Percentiles rank a stretch among this genome's conserved stretches.
phyloP scores from a whole-genome alignment of 2,888 invertebrate genomes.

The Ferrisia virgata region DNA sequence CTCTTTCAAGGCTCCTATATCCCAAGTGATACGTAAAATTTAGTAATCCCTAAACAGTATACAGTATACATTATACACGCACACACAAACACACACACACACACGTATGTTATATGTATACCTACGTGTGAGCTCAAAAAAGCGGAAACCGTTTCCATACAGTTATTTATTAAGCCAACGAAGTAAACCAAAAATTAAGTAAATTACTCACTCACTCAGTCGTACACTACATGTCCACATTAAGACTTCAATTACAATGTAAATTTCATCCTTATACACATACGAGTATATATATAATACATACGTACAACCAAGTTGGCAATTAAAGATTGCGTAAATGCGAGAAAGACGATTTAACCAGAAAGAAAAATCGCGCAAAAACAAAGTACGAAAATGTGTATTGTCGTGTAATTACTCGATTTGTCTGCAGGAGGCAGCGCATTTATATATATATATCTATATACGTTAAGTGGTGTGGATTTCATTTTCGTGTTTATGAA shows the following conservation, averaged over 20 bases:
- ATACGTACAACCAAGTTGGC: not conserved
- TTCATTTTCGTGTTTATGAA: not conserved
- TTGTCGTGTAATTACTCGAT: not conserved
- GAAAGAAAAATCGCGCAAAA: slow-evolving; percentile 4
- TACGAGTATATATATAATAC: no score
- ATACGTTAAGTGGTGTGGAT: not conserved
- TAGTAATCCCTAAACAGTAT: not conserved
- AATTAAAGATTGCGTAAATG: slow-evolving; percentile 2
- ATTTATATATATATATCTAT: no score
- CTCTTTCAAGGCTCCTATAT: not conserved
- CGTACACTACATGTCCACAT: not conserved
- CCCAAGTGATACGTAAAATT: slow-evolving; percentile 22
- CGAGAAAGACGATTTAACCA: not conserved
- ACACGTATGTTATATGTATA: no score
- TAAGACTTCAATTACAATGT: slow-evolving; percentile 23
- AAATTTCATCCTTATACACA: not conserved
- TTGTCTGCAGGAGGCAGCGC: no score
- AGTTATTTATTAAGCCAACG: slow-evolving; percentile 9
- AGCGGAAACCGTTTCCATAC: slow-evolving; percentile 27
- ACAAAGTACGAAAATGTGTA: not conserved
- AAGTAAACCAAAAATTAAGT: slow-evolving; percentile 26
- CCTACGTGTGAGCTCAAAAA: not conserved
- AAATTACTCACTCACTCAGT: no score
- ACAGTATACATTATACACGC: no score
- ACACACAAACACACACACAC: no score